These are phyloP conservation scores for Micoletzkya japonica DNA, from an alignment of 2,888 invertebrate genomes.

Conservation along the genomic window DNA sequence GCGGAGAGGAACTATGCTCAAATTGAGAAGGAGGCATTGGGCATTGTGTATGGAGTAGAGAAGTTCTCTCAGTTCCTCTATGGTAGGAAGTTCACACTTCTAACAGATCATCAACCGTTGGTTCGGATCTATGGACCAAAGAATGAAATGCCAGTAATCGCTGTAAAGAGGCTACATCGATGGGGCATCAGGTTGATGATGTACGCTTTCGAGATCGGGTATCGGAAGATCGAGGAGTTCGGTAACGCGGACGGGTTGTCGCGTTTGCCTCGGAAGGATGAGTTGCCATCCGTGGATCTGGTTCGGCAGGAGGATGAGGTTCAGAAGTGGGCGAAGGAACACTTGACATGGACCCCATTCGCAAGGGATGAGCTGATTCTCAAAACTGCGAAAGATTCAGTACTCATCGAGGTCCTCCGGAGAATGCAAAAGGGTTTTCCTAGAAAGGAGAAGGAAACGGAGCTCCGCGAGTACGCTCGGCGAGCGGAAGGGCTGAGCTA, in stretches of 20 bases:
- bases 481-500: background rate
- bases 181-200: constrained; percentile 66
- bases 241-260: constrained; percentile 65
- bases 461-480: background rate
- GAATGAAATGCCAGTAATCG: constrained; percentile 30
- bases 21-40: constrained; percentile 65
- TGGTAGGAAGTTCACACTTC: constrained; percentile 59
- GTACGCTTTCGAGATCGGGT: constrained; percentile 64
- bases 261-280: constrained; percentile 32
- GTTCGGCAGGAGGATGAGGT: background rate
- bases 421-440: background rate
- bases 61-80: constrained; percentile 66
- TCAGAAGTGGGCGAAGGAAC: background rate
- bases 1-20: constrained; percentile 65
- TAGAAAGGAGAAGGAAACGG: background rate
- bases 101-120: constrained; percentile 67
- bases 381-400: background rate
- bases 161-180: constrained; percentile 62
- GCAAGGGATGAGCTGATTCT: background rate
- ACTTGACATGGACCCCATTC: background rate
- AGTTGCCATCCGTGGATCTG: background rate
- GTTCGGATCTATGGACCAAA: constrained; percentile 62
- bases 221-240: constrained; percentile 64
- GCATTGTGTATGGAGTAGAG: constrained; percentile 63
- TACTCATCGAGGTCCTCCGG: background rate